phyloP scores from a whole-genome alignment of 2,113 vertebrate species.

The Odontesthes bonariensis region DNA sequence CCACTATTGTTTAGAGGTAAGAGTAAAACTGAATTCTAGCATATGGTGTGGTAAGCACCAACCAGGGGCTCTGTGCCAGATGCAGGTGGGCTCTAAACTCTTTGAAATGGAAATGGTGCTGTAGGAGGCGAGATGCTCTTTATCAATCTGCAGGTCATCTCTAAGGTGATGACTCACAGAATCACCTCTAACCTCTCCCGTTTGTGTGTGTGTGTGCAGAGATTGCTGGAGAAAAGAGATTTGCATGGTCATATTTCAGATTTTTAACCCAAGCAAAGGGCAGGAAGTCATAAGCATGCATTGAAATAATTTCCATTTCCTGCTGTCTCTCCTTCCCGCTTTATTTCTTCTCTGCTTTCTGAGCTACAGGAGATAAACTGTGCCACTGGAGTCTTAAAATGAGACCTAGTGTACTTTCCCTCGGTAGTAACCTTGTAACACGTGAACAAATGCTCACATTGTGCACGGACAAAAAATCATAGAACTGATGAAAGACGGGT shows the following conservation, averaged over 20 bases:
- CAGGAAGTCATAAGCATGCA: constrained; percentile 34
- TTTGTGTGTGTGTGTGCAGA: not conserved
- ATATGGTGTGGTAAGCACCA: constrained; percentile 1
- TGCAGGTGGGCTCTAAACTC: constrained; percentile 44
- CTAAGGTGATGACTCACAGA: constrained; percentile 54
- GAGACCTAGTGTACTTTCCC: not conserved
- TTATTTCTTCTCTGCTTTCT: not conserved
- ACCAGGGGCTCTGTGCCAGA: constrained; percentile 35
- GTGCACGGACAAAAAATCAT: constrained; percentile 15
- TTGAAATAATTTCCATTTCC: constrained; percentile 2
- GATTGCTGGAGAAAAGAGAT: not conserved
- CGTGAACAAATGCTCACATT: constrained; percentile 1
- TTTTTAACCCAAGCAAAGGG: constrained; percentile 2
- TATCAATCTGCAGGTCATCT: constrained; percentile 27
- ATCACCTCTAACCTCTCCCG: constrained; percentile 40
- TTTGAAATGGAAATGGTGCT: constrained; percentile 70
- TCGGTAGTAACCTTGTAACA: constrained; percentile 33
- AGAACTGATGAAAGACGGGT: constrained; percentile 13
- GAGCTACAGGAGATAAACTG: not conserved
- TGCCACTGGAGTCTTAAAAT: constrained; percentile 8
- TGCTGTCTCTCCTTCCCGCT: not conserved
- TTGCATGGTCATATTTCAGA: constrained; percentile 3
- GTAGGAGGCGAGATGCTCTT: constrained; percentile 39
- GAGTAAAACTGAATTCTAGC: constrained; percentile 16
- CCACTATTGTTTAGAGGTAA: constrained; percentile 1